Conservation (phyloP, 2,888 invertebrate genomes). For the Chaetogeoica ovagalla region DNA sequence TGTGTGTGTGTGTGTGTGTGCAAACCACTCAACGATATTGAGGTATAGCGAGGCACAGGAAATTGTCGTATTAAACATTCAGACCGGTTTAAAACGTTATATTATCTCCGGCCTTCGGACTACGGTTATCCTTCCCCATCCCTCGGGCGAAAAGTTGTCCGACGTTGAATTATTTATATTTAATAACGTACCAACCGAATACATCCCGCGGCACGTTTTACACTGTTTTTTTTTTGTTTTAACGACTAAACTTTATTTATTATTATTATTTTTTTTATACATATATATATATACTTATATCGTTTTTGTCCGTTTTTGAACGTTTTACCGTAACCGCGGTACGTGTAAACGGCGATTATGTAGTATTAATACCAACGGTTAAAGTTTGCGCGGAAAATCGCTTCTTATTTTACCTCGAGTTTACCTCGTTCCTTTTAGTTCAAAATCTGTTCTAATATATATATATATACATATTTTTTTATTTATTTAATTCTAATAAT, state of each 20-base stretch:
- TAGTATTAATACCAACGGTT: no score
- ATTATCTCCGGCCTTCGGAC: neutral
- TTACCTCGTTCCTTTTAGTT: no score
- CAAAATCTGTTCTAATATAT: no score
- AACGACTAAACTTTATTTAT: neutral
- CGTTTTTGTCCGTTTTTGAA: no score
- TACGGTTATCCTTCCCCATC: neutral
- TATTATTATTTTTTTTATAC: no score
- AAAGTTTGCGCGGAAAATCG: no score
- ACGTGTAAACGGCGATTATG: no score
- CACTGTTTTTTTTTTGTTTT: slow-evolving; percentile 15
- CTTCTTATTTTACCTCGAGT: no score
- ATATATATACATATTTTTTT: no score
- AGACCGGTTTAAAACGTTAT: slow-evolving; percentile 43
- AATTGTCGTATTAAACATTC: slow-evolving; percentile 53
- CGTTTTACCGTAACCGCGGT: no score
- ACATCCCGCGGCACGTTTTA: slow-evolving; percentile 23
- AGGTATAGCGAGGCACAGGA: slow-evolving; percentile 25
- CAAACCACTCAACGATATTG: slow-evolving; percentile 32
- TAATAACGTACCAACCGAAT: neutral
- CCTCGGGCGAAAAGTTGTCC: neutral
- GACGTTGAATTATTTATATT: slow-evolving; percentile 41
- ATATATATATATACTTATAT: no score
- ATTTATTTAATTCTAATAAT: no score
- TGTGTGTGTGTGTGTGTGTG: slow-evolving; percentile 12